Conservation (phyloP, 2,113 vertebrate genomes). For the Colinus virginianus region DNA sequence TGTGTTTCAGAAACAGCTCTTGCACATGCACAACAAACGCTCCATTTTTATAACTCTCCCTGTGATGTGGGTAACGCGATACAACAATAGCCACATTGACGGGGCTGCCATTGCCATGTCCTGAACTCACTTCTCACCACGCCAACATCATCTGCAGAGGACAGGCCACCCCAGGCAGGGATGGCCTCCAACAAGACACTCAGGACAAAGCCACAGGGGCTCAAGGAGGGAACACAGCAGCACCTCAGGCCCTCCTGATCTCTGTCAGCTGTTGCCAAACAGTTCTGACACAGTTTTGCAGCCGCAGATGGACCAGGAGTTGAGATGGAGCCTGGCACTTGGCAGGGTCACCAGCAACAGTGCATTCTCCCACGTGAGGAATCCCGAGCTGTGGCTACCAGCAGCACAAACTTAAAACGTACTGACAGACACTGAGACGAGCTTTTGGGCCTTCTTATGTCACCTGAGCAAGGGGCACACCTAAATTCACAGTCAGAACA, state of each 20-base stretch:
- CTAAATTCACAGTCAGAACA: neutral
- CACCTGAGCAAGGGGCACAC: neutral
- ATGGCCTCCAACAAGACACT: neutral
- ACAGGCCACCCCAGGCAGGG: neutral
- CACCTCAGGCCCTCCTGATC: fast-evolving
- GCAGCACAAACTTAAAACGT: fast-evolving
- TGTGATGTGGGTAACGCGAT: neutral
- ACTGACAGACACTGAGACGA: neutral
- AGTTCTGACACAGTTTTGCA: neutral
- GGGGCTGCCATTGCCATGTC: fast-evolving
- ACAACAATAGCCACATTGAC: neutral
- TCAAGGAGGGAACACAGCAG: neutral
- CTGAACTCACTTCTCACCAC: slow-evolving; percentile 9
- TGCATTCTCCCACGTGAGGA: fast-evolving
- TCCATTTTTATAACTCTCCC: slow-evolving; percentile 17
- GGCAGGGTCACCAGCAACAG: neutral
- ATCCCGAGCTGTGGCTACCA: neutral
- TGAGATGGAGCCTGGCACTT: neutral
- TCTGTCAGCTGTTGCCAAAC: neutral
- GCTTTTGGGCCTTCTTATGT: neutral
- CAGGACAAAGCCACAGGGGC: too few relatives aligned
- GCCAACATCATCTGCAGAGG: neutral
- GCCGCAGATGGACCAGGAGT: fast-evolving
- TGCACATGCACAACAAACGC: neutral
- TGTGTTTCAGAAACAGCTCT: slow-evolving; percentile 42